phyloP scores from a whole-genome alignment of 2,797 vertebrate species.

The Macrochelys suwanniensis region DNA sequence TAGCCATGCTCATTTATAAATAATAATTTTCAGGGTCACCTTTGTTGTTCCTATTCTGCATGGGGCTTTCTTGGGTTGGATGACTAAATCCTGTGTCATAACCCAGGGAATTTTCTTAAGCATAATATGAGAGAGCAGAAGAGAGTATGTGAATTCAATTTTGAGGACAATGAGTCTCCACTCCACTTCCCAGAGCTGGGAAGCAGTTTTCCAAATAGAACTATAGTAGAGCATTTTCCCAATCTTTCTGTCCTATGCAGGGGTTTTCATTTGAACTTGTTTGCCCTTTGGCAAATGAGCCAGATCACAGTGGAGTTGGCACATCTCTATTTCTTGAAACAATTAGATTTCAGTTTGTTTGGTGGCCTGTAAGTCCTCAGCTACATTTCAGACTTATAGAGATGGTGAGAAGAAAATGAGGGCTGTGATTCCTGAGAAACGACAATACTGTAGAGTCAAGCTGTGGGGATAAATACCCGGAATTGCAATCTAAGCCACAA shows the following conservation, averaged over 20 bases:
- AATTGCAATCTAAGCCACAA: constrained; percentile 44
- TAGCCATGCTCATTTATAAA: not conserved
- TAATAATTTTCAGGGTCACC: constrained; percentile 54
- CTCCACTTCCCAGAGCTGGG: constrained; percentile 41
- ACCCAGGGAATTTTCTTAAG: constrained; percentile 59
- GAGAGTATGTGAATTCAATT: constrained; percentile 68
- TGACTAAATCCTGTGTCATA: constrained; percentile 54
- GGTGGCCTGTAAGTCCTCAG: constrained; percentile 54
- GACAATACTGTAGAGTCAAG: not conserved
- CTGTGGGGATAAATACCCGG: constrained; percentile 36
- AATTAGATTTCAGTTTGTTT: constrained; percentile 71
- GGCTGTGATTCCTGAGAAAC: constrained; percentile 41
- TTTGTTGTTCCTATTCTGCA: constrained; percentile 37
- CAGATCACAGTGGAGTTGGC: constrained; percentile 4
- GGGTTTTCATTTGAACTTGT: constrained; percentile 38
- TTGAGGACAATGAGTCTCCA: constrained; percentile 62
- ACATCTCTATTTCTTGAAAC: constrained; percentile 47
- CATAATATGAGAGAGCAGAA: constrained; percentile 59
- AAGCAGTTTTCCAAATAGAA: constrained; percentile 53
- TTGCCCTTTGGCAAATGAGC: constrained; percentile 23
- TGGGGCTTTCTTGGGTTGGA: constrained; percentile 12
- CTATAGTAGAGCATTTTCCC: constrained; percentile 56
- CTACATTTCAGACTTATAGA: constrained; percentile 58
- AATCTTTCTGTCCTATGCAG: constrained; percentile 35
- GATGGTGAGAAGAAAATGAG: constrained; percentile 33